Evolutionary conservation across 2,888 invertebrate genomes (phyloP), one percentile per base, ranked within the genome.

Genomic region (Archips crataeganus): DNA sequence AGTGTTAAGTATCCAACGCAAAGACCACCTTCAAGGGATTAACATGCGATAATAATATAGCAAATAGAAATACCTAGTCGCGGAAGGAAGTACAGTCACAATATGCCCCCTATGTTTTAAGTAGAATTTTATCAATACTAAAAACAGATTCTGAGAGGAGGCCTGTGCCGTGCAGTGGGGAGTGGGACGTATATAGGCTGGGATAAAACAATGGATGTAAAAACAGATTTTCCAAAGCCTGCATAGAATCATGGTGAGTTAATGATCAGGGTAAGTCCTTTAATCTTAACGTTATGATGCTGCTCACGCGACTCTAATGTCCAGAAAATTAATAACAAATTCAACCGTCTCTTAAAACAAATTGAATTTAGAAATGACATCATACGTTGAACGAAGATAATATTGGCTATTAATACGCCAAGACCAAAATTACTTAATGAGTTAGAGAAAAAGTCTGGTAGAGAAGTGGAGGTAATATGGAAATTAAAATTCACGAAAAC

Each of bases 381-480:
- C 59, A 68, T 59, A 23, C 32, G 59, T 9, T 63, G 36, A 63
- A 67, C 39, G 10, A 34, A 72, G 51, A 51, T 66, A 57, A 72
- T 68, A 65, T 72, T 68, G 72, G 67, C 57, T 66, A 6, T 32
- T 45, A 54, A 45, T 42, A 54, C 54, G 67, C 67, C 67, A 67
- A 54, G 13, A 23, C 0, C 36, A 15, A 57, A 71, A 34, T 15
- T 54, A 67, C 36, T 54, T 45, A 63, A 42, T 32, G 39, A 66
- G 32, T 61, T 66, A 57, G 51, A 54, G 36, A 51, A 6, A 72
- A 45, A 47, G 45, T 60, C 66, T 23, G 42, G 3, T 45, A 34
- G 67, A 54, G 11, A 51, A 4, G 32, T 23, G 42, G 42, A 42
- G 49, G 3, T 9, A 13, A 34, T 34, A 11, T 65, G 23, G 54